These are phyloP conservation scores for Philopedon plagiatum DNA, from an alignment of 2,888 invertebrate species.

Conservation along the genomic window DNA sequence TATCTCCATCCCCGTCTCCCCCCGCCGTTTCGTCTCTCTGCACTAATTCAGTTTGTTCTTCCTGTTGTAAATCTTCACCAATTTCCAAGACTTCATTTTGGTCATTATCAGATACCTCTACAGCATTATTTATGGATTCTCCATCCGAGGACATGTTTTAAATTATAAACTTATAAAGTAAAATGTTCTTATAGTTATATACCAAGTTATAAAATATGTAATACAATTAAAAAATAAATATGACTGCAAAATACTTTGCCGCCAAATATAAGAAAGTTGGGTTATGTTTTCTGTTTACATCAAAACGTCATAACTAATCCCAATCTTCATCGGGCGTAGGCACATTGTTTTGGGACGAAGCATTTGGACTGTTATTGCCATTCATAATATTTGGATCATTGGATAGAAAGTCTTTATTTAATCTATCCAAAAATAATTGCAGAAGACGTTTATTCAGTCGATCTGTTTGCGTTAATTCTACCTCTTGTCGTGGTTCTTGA, in stretches of 20 bases:
- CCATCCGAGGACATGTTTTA: slow-evolving; percentile 46
- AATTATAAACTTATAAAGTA: background rate
- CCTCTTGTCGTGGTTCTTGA: slow-evolving; percentile 34
- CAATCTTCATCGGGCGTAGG: slow-evolving; percentile 2
- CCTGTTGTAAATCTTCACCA: slow-evolving; percentile 39
- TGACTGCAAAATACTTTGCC: slow-evolving; percentile 23
- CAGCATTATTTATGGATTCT: slow-evolving; percentile 46
- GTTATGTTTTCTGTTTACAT: slow-evolving; percentile 29
- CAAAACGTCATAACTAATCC: background rate
- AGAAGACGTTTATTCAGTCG: slow-evolving; percentile 77
- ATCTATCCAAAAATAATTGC: slow-evolving; percentile 74
- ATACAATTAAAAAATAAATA: background rate
- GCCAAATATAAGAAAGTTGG: slow-evolving; percentile 38
- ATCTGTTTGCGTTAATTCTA: slow-evolving; percentile 74
- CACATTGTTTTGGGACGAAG: background rate
- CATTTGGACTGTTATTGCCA: background rate
- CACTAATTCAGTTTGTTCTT: slow-evolving; percentile 47
- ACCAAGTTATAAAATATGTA: too few species aligned
- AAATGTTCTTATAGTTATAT: too few species aligned
- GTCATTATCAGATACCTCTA: slow-evolving; percentile 45
- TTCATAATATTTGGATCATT: background rate
- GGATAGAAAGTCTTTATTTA: slow-evolving; percentile 66
- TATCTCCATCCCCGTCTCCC: slow-evolving; percentile 61
- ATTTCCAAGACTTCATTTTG: slow-evolving; percentile 35
- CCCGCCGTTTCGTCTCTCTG: slow-evolving; percentile 50